Evolutionary conservation across 2,797 vertebrate species (phyloP).

Genomic region (Enteromius argenteus): DNA sequence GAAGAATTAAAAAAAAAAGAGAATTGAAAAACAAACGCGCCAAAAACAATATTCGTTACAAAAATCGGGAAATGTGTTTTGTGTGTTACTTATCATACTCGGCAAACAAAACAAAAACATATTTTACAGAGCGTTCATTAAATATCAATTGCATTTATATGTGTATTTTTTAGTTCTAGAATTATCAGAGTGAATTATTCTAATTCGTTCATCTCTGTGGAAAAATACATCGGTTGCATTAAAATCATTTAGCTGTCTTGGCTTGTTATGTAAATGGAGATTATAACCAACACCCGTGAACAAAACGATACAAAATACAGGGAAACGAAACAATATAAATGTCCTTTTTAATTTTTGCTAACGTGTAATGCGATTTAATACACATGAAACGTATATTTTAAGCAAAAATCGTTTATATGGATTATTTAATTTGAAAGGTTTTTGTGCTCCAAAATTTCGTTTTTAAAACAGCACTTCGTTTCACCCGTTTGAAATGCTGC

Average conservation of each 20-base stretch:
- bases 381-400: background rate
- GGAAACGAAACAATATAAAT: background rate
- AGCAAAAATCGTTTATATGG: background rate
- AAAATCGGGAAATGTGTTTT: background rate
- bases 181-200: background rate
- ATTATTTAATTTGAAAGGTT: background rate
- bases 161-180: background rate
- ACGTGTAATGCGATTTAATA: background rate
- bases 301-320: background rate
- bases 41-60: background rate
- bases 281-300: constrained; percentile 42
- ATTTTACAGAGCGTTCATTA: background rate
- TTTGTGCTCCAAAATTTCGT: background rate
- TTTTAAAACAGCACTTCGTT: constrained; percentile 17
- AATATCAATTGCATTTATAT: background rate
- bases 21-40: background rate
- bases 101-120: background rate
- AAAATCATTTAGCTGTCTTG: constrained; percentile 71
- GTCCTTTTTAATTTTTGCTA: background rate
- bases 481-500: background rate
- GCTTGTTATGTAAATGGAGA: constrained; percentile 68
- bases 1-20: background rate
- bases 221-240: constrained; percentile 67
- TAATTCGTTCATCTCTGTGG: constrained; percentile 53
- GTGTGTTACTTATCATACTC: no score